Base-by-base conservation (phyloP, 2,797 vertebrate species). In the Pipistrellus nathusii region DNA sequence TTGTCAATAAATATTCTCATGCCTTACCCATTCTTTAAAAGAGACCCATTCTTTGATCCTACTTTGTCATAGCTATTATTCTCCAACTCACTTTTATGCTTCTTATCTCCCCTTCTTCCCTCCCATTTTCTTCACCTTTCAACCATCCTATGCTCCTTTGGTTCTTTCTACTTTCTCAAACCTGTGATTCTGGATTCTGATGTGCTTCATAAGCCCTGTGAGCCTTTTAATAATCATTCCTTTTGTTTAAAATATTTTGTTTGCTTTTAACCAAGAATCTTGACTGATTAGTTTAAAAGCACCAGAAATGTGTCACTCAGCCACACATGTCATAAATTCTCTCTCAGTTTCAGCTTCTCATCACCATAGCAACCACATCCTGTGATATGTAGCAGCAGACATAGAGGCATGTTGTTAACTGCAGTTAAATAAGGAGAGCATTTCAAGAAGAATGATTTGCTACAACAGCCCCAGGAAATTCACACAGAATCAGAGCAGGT, bases 171-270 rank as follows among this genome's bases (percentile, higher is more conserved):
- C 69, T 92, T 93, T 46, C 21, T 48, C 27, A 20, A 18, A 6
- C 18, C 55, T 51, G 66, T 10, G 41, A 17, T 10, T 93, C 10
- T 30, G 44, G 11, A 48, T 27, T 44, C 62, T 1, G 4, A 13
- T 27, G n/a, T 46, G 18, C 38, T 38, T 62, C 18, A 18, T 84
- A 35, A 73, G 23, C 27, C 27, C 38, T 21, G 55, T 20, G 3
- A 69, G 5, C 44, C 46, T 83, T 80, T 32, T 59, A 81, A 85
- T 21, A 81, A 55, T n/a, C 30, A 3, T 68, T 68, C 17, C 72
- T 89, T 76, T 75, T 62, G 32, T 64, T 88, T 73, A 81, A 78
- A 91, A 30, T 41, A 48, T 83, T 62, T 91, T 10, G n/a, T 77
- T 46, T 78, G 44, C 72, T 80, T 84, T 57, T 71, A 80, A 25